Base-by-base conservation (phyloP, 2,797 vertebrate genomes). In the Nannoperca obscura region DNA sequence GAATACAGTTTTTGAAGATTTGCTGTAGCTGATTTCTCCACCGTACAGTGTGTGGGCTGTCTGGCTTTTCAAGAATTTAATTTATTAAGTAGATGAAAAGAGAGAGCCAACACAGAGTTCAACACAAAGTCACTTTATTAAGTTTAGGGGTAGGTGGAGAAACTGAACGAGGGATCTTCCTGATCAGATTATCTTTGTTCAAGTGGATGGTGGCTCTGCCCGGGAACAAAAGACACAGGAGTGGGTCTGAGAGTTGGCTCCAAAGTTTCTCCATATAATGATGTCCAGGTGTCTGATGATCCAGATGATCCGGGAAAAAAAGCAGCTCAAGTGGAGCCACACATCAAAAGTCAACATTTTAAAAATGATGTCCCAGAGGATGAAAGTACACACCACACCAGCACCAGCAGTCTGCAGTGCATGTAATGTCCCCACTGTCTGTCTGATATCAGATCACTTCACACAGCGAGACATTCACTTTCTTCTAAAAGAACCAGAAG, bases 111-210 rank as follows among this genome's bases (percentile, higher is more conserved):
- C 79, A 85, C 85, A 85, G 71, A 85, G 80, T 93, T 93, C 82
- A 93, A 89, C 88, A 92, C 86, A 92, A 88, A 90, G 81, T 91
- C 86, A 92, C 86, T 93, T 93, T 94, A 93, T 93, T 93, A 82
- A 83, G 82, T 76, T 88, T 70, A 50, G 79, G 79, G 82, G 84
- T 75, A 85, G 63, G 69, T 66, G 77, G 76, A 88, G 78, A 58
- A 49, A 78, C 71, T 53, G 58, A 83, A 69, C 63, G 76, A 65
- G 58, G 79, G 58, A 60, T 75, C 57, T 30, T 78, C 54, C 69
- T 76, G 70, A 73, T 75, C 75, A 47, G 42, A 67, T 54, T 38
- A 9, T 70, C 50, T 74, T 46, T 82, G 65, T 71, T 79, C 44
- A 69, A 78, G 34, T 53, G 71, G 75, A 79, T 64, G 70, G 24